Base-by-base conservation (phyloP, 2,888 invertebrate species). In the Morpho helenor region DNA sequence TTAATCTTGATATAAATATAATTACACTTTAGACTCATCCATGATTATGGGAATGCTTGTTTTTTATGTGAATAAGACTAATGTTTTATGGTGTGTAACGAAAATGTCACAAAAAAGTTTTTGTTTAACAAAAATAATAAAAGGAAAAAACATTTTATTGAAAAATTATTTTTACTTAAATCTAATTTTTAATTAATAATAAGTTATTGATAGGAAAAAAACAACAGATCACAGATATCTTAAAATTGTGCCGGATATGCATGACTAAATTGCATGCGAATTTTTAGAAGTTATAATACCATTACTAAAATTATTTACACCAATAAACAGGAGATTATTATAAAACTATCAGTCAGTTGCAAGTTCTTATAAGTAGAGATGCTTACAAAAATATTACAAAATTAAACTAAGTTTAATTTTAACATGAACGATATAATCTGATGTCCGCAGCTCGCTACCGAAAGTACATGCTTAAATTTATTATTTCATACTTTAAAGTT, bases 311-410 rank as follows among this genome's bases (percentile, higher is more conserved):
- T 61, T 74, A 75, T 79, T 73, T 81, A 82, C 77, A 82, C 67
- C 66, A 69, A 69, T 74, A 71, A 72, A 74, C 66, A 75, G 68
- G 71, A 65, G 71, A 74, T 68, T 69, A 76, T 62, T 79, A 79
- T 85, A 87, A 80, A 80, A 72, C 87, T 87, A 88, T 87, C 87
- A 88, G 87, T 88, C 87, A 77, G 82, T 85, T 81, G 80, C 72
- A 76, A 77, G 73, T 76, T 74, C 72, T 73, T 61, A 61, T 41
- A 54, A 49, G 56, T 64, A 59, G 45, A 60, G 60, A 67, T 52
- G 64, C 57, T 57, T 61, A 75, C 68, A 71, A 74, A 77, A 77
- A 71, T 69, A 73, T 67, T 66, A 68, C 61, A 66, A 69, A 66
- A 67, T 66, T 61, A 68, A 64, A 64, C 47, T 41, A 4, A 22